Percentiles rank a stretch among this genome's conserved stretches.
Conservation (phyloP, 1,140 invertebrate species). For the Lanistes nyassanus region DNA sequence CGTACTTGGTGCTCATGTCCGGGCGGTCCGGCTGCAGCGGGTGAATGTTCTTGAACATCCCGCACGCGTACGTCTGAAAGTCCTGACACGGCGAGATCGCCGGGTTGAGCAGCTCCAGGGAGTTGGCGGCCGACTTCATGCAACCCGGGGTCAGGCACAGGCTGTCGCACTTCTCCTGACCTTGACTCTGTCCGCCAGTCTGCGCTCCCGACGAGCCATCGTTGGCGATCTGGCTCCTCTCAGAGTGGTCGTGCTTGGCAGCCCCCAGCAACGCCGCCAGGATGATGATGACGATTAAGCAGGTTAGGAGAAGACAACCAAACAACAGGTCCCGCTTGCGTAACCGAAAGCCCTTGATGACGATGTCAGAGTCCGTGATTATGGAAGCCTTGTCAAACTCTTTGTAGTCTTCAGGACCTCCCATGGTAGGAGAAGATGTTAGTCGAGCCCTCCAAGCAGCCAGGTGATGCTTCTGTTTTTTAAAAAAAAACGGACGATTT, state of each 20-base stretch:
- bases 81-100: constrained; percentile 70
- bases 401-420: constrained; percentile 40
- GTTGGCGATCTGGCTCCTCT: neutral
- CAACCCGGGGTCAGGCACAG: constrained; percentile 44
- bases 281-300: constrained; percentile 41
- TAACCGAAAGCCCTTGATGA: constrained; percentile 37
- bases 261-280: constrained; percentile 40
- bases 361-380: constrained; percentile 40
- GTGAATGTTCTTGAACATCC: constrained; percentile 45
- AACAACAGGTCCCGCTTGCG: constrained; percentile 44
- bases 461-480: too few species aligned
- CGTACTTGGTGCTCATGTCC: constrained; percentile 37
- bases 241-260: constrained; percentile 22
- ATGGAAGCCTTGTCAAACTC: constrained; percentile 45
- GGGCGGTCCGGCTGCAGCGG: constrained; percentile 39
- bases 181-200: neutral
- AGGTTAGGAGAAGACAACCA: constrained; percentile 29
- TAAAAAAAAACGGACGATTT: neutral
- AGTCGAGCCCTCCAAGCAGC: neutral
- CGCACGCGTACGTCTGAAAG: constrained; percentile 72
- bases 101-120: constrained; percentile 61
- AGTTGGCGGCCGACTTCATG: constrained; percentile 45
- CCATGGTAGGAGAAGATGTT: neutral
- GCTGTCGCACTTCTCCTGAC: constrained; percentile 4
- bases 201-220: constrained; percentile 10